phyloP scores from a whole-genome alignment of 2,113 vertebrate genomes.

The Psilopogon haemacephalus region DNA sequence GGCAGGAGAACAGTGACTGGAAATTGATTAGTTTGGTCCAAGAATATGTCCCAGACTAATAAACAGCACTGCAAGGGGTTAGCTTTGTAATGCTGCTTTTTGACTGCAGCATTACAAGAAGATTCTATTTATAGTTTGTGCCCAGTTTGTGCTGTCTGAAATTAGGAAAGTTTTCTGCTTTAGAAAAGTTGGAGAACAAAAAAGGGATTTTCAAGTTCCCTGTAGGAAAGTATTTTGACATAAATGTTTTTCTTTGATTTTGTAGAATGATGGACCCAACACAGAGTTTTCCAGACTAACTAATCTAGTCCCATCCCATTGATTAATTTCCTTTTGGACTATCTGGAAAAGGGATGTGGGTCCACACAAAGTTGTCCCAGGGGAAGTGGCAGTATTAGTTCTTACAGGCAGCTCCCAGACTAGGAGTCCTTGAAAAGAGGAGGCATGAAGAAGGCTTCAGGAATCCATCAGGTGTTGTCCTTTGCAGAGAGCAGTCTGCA shows the following conservation, averaged over 20 bases:
- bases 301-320: accelerated
- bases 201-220: not conserved
- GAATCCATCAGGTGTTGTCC: not conserved
- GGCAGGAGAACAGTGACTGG: not conserved
- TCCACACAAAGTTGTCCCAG: not conserved
- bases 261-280: not conserved
- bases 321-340: not conserved
- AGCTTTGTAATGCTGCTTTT: not conserved
- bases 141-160: not conserved
- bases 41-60: not conserved
- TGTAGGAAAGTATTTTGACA: not conserved
- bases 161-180: not conserved
- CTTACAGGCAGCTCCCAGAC: not conserved
- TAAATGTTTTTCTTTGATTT: not conserved
- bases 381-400: not conserved
- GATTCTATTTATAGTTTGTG: not conserved
- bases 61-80: not conserved
- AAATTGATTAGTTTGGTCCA: not conserved
- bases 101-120: not conserved
- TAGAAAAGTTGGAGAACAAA: not conserved
- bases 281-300: not conserved
- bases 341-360: not conserved
- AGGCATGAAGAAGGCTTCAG: not conserved
- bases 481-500: not conserved
- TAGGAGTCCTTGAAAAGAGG: not conserved